phyloP scores from a whole-genome alignment of 2,888 invertebrate species.

The Volucella zonaria region DNA sequence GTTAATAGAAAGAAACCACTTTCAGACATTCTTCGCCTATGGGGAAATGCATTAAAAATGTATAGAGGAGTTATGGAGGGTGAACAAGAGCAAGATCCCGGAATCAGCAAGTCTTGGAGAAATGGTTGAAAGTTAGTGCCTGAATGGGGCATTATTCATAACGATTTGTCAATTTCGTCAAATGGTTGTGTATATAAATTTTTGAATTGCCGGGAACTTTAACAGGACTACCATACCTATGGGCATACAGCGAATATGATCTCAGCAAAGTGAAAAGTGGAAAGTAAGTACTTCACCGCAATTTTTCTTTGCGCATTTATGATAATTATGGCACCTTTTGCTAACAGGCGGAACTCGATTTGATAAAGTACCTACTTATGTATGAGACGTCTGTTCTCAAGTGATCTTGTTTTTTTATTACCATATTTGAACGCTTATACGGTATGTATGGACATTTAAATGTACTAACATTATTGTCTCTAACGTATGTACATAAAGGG shows the following conservation, averaged over 20 bases:
- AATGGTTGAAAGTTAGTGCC: constrained; percentile 31
- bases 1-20: constrained; percentile 58
- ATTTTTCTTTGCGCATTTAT: constrained; percentile 66
- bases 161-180: constrained; percentile 70
- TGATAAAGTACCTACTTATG: too few species aligned
- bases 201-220: constrained; percentile 1
- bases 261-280: constrained; percentile 68
- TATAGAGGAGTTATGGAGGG: constrained; percentile 45
- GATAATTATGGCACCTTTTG: constrained; percentile 46
- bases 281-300: constrained; percentile 58
- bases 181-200: constrained; percentile 18
- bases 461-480: too few species aligned
- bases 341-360: too few species aligned
- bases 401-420: too few species aligned
- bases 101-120: constrained; percentile 53
- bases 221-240: constrained; percentile 8
- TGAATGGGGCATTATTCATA: constrained; percentile 50
- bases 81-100: constrained; percentile 71
- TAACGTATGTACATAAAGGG: too few species aligned
- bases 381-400: too few species aligned
- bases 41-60: constrained; percentile 53
- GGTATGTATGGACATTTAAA: too few species aligned
- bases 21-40: constrained; percentile 64
- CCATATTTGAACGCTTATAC: too few species aligned
- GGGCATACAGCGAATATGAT: constrained; percentile 7